These are phyloP conservation scores for Chionis minor DNA, from an alignment of 2,113 vertebrate species.

Conservation along the genomic window DNA sequence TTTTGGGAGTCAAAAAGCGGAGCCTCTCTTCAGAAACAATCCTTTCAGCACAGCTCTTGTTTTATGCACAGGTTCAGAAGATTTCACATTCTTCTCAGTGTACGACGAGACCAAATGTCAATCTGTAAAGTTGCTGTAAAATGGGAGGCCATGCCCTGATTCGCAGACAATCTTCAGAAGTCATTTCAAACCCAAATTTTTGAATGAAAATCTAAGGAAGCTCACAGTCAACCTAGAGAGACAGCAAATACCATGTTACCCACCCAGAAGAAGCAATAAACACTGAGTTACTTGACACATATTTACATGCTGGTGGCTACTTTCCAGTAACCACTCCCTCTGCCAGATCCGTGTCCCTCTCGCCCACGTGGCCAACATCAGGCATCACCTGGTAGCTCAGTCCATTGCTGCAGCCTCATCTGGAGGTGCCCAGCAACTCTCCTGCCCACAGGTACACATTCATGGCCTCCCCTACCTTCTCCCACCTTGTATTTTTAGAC, in stretches of 20 bases:
- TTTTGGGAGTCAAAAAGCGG: neutral
- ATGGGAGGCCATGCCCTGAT: neutral
- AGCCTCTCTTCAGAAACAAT: neutral
- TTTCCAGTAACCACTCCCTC: neutral
- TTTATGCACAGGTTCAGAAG: neutral
- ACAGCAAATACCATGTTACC: neutral
- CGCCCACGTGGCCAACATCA: neutral
- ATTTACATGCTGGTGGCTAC: neutral
- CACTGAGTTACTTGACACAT: neutral
- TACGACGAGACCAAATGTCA: neutral
- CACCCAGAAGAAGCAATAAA: neutral
- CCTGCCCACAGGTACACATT: neutral
- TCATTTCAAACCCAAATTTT: neutral
- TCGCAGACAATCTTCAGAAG: neutral
- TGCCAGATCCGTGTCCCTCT: neutral
- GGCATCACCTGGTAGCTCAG: neutral
- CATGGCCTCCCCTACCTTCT: neutral
- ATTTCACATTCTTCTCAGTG: neutral
- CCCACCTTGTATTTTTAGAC: neutral
- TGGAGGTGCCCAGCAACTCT: neutral
- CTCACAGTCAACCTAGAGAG: neutral
- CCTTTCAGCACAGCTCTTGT: neutral
- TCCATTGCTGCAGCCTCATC: neutral
- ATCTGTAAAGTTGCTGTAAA: neutral
- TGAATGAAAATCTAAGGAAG: neutral